Evolutionary conservation across 1,140 invertebrate species (phyloP).

Genomic region (Maconellicoccus hirsutus): DNA sequence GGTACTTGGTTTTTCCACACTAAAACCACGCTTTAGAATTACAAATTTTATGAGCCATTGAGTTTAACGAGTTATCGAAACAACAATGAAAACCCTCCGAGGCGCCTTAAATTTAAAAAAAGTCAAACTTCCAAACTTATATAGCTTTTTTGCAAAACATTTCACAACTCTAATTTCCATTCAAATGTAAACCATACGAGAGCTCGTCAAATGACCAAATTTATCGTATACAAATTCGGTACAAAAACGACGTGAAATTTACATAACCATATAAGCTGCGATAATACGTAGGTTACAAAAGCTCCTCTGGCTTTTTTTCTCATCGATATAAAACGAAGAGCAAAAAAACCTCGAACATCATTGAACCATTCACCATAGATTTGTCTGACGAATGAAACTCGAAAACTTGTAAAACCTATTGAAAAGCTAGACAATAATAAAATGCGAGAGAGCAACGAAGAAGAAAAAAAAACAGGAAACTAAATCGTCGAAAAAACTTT

Average conservation of each 20-base stretch:
- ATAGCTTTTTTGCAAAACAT: background rate
- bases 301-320: background rate
- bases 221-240: background rate
- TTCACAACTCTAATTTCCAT: background rate
- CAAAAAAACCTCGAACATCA: background rate
- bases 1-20: background rate
- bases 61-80: background rate
- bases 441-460: background rate
- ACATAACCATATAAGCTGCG: background rate
- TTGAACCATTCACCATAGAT: too few species aligned
- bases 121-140: background rate
- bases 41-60: background rate
- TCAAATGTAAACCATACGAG: background rate
- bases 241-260: background rate
- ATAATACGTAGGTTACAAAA: background rate
- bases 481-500: constrained; percentile 15
- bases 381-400: background rate
- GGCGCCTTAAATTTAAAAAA: background rate
- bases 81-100: too few species aligned
- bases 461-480: constrained; percentile 17
- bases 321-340: background rate
- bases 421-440: constrained; percentile 14
- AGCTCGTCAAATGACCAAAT: background rate
- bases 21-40: too few species aligned
- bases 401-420: constrained; percentile 12